Evolutionary conservation across 2,888 invertebrate species (phyloP).

Genomic region (Epinotia demarniana): DNA sequence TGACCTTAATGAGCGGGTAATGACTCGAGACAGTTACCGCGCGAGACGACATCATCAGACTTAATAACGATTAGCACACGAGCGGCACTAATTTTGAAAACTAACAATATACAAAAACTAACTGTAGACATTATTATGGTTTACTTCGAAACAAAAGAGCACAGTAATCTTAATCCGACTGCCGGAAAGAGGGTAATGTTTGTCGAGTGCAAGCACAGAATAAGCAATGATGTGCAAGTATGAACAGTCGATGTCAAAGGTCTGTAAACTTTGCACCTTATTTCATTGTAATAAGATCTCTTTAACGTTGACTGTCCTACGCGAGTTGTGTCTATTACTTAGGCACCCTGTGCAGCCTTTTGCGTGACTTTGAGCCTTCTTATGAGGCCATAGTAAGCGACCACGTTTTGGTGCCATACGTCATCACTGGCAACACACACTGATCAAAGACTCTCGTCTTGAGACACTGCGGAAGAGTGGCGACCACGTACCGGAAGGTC

Average conservation of each 20-base stretch:
- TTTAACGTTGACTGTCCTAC: neutral
- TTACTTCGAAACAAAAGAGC: neutral
- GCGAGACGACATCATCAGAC: constrained; percentile 36
- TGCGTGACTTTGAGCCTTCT: too few species aligned
- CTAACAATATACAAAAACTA: constrained; percentile 9
- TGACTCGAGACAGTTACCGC: constrained; percentile 40
- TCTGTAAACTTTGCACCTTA: too few species aligned
- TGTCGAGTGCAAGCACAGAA: neutral
- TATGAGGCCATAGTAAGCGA: too few species aligned
- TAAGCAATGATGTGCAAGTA: neutral
- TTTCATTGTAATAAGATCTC: too few species aligned
- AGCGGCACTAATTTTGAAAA: constrained; percentile 5
- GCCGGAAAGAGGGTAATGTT: neutral
- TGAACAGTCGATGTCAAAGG: too few species aligned
- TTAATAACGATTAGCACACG: constrained; percentile 10
- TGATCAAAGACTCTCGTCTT: too few species aligned
- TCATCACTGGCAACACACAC: too few species aligned
- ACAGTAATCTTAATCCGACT: neutral
- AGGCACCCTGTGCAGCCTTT: neutral
- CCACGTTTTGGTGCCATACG: too few species aligned
- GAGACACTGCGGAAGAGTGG: too few species aligned
- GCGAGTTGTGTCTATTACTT: neutral
- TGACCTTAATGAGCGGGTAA: constrained; percentile 38
- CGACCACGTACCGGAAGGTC: too few species aligned
- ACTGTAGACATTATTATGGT: constrained; percentile 8